phyloP scores from a whole-genome alignment of 2,888 invertebrate genomes.

The Drosophila cyrtoloma region DNA sequence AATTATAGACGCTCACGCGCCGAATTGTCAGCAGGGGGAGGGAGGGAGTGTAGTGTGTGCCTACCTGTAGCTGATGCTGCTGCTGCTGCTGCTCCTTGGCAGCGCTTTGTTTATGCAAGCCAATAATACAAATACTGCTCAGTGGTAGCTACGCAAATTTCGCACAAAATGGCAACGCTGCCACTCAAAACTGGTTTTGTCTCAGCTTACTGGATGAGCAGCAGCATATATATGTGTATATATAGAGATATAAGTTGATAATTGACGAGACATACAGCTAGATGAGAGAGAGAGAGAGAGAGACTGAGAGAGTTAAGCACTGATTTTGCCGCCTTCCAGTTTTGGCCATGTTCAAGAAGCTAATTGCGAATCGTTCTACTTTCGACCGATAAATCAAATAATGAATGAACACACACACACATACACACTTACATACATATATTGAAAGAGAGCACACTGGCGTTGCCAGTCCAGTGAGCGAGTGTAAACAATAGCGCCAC shows the following conservation, averaged over 20 bases:
- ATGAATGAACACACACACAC: constrained; percentile 59
- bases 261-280: constrained; percentile 35
- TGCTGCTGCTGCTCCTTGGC: constrained; percentile 3
- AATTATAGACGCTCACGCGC: constrained; percentile 28
- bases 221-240: constrained; percentile 9
- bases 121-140: constrained; percentile 20
- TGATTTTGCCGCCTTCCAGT: constrained; percentile 12
- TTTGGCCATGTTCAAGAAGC: constrained; percentile 47
- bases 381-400: constrained; percentile 69
- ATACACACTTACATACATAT: background rate
- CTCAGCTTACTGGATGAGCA: constrained; percentile 44
- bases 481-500: constrained; percentile 49
- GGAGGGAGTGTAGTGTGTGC: constrained; percentile 32
- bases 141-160: constrained; percentile 55
- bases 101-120: constrained; percentile 27
- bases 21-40: background rate
- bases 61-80: constrained; percentile 38
- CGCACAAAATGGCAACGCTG: constrained; percentile 69
- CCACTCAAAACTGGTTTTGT: constrained; percentile 61
- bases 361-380: constrained; percentile 60
- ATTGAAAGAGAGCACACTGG: constrained; percentile 15
- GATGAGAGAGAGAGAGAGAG: too few relatives aligned
- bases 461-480: constrained; percentile 25
- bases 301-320: constrained; percentile 11
- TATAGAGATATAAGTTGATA: constrained; percentile 53